Conservation (phyloP, 2,797 vertebrate species). For the Peromyscus melanophrys region DNA sequence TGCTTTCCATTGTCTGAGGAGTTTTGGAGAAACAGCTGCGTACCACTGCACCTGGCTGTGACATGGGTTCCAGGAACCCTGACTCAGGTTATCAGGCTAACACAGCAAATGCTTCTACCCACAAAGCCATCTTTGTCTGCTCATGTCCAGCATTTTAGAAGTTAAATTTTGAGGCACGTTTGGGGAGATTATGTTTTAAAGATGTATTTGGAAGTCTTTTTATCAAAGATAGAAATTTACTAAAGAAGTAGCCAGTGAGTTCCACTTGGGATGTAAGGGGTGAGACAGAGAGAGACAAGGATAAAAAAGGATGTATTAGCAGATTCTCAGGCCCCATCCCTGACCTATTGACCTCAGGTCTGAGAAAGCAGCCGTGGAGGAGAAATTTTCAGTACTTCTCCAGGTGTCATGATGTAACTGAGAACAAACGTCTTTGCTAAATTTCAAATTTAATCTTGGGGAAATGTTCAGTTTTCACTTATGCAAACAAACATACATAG, state of each 20-base stretch:
- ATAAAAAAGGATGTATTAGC: neutral
- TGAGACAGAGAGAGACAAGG: neutral
- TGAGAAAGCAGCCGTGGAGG: rapidly evolving
- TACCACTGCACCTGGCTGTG: neutral
- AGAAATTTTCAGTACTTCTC: neutral
- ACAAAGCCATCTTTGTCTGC: neutral
- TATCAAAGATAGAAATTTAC: neutral
- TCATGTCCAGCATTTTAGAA: neutral
- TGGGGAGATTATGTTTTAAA: neutral
- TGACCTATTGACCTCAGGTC: neutral
- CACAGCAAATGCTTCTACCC: neutral
- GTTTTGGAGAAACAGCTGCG: neutral
- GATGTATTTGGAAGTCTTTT: neutral
- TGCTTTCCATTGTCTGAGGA: neutral
- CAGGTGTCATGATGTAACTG: neutral
- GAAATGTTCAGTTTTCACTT: neutral
- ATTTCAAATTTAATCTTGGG: neutral
- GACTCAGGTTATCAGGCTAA: neutral
- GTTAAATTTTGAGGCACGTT: neutral
- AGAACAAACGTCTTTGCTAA: neutral
- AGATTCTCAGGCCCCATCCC: neutral
- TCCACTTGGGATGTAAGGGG: neutral
- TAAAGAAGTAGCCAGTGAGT: neutral
- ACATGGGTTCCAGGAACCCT: neutral
- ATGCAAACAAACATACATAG: neutral